phyloP scores from a whole-genome alignment of 2,113 vertebrate species.

The Nesogale talazaci region DNA sequence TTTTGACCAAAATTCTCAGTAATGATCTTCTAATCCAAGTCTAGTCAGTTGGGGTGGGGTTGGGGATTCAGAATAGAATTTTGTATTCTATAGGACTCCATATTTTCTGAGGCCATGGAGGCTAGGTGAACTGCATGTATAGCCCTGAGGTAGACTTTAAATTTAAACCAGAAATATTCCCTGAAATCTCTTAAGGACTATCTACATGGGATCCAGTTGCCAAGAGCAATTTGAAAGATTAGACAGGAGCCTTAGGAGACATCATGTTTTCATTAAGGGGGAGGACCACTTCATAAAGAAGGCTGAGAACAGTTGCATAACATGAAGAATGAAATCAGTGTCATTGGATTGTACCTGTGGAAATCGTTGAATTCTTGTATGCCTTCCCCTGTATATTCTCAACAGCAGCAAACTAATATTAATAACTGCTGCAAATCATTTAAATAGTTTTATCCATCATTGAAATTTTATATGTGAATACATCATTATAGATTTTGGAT shows the following conservation, averaged over 20 bases:
- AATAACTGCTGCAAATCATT: neutral
- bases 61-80: neutral
- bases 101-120: neutral
- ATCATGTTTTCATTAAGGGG: neutral
- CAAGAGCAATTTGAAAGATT: neutral
- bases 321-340: neutral
- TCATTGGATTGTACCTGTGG: neutral
- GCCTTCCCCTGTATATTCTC: neutral
- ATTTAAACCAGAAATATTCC: neutral
- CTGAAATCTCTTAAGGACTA: neutral
- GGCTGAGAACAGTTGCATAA: neutral
- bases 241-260: neutral
- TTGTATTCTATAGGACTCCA: neutral
- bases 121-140: neutral
- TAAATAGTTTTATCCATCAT: neutral
- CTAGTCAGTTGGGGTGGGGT: neutral
- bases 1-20: neutral
- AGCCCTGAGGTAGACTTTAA: neutral
- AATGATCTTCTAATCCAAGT: neutral
- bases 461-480: neutral
- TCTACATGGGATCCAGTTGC: neutral
- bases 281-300: neutral
- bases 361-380: neutral
- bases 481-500: neutral
- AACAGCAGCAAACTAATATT: neutral